phyloP scores from a whole-genome alignment of 2,888 invertebrate species.

The Limnephilus marmoratus region DNA sequence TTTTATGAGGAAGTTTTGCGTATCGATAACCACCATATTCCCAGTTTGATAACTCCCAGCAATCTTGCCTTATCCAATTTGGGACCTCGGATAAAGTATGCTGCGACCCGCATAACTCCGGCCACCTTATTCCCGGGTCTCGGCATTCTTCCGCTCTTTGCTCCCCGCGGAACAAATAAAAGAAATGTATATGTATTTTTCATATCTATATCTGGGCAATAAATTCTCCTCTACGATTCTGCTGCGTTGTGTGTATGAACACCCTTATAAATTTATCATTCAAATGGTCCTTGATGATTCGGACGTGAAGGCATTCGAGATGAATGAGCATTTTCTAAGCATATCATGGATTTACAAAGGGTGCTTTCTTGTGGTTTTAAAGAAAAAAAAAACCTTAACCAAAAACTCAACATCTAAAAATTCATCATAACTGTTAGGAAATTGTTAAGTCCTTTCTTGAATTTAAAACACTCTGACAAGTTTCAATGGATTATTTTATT shows the following conservation, averaged over 20 bases:
- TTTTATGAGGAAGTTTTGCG: not conserved
- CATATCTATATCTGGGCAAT: constrained; percentile 38
- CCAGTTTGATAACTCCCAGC: constrained; percentile 11
- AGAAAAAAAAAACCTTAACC: not conserved
- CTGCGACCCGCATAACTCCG: constrained; percentile 22
- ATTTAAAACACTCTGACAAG: no score
- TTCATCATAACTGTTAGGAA: no score
- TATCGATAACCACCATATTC: constrained; percentile 14
- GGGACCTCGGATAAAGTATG: constrained; percentile 27
- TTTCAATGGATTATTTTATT: no score
- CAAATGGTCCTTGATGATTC: constrained; percentile 42
- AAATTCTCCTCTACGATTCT: constrained; percentile 14
- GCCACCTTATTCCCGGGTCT: constrained; percentile 11
- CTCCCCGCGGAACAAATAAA: constrained; percentile 30
- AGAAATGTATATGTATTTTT: constrained; percentile 35
- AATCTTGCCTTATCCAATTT: constrained; percentile 40
- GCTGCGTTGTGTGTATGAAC: not conserved
- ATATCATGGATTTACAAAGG: not conserved
- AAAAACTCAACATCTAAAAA: no score
- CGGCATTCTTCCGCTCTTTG: not conserved
- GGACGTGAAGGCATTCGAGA: constrained; percentile 16
- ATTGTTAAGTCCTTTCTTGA: no score
- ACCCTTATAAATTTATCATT: constrained; percentile 39
- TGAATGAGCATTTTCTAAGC: not conserved
- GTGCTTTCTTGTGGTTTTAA: not conserved